A percentile compares a stretch with the other conserved stretches of the same genome.
phyloP scores from a whole-genome alignment of 2,797 vertebrate genomes.

The Choloepus didactylus region DNA sequence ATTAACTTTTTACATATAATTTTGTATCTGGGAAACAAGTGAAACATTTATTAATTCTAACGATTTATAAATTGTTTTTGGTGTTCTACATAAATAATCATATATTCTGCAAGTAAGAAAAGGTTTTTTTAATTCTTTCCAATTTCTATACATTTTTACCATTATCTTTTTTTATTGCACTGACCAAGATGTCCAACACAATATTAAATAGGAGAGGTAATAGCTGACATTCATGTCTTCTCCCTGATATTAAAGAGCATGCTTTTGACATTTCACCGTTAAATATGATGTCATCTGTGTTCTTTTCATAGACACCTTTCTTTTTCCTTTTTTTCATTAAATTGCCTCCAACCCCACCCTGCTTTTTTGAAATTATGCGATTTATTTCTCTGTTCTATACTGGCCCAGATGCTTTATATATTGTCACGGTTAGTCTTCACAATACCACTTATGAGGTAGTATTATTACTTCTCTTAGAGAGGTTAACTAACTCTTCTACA shows the following conservation, averaged over 20 bases:
- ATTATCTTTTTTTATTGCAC: background rate
- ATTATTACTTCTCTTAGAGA: background rate
- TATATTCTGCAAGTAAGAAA: background rate
- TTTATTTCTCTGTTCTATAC: background rate
- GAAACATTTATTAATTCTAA: slow-evolving; percentile 20
- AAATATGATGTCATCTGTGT: background rate
- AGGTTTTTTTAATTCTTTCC: background rate
- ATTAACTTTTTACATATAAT: background rate
- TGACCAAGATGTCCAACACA: background rate
- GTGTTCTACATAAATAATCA: background rate
- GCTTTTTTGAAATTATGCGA: background rate
- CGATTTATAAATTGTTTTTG: background rate
- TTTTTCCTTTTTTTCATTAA: background rate
- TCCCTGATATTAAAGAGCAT: background rate
- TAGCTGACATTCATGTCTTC: background rate
- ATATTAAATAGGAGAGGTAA: background rate
- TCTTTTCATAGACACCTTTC: background rate
- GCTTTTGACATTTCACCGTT: background rate
- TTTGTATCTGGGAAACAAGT: background rate
- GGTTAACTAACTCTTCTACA: background rate
- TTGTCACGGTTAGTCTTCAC: background rate
- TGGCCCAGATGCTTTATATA: background rate
- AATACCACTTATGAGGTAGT: background rate
- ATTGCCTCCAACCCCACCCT: background rate
- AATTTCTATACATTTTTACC: background rate